Evolutionary conservation across 2,113 vertebrate species (phyloP), one percentile per base, ranked within the genome.

Genomic region (Albula glossodonta): DNA sequence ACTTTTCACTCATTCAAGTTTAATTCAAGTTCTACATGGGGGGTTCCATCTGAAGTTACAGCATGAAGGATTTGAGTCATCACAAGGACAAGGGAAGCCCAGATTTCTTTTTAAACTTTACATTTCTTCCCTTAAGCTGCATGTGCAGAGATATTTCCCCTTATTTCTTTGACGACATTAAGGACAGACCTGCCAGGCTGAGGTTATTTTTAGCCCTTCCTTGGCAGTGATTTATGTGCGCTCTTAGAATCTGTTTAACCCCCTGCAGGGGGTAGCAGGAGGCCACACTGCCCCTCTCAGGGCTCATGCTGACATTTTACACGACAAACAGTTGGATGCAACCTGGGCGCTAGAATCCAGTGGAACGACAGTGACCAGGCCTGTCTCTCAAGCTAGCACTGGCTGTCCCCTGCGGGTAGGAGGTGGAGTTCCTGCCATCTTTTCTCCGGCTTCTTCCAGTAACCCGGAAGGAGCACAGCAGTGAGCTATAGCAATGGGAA

Each of bases 161-260:
- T 25, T 25, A 52, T 57, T 57, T n/a, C 11, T 31, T 22, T 53
- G 66, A 81, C 83, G 57, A 51, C 52, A 25, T 19, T 51, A 81
- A 82, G 80, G 56, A 66, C 51, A 77, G 80, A n/a, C 25, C 79
- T 78, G 87, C 56, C 83, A 87, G 79, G 66, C 53, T 3, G 19
- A 5, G 60, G 48, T 51, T 82, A 85, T 87, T 87, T 87, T 85
- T 87, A 87, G 87, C 31, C 66, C 31, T 12, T 77, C n/a, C 51
- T 82, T 25, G 80, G 80, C 80, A 70, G 70, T 85, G 87, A 87
- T 87, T 80, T 85, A 87, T 85, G 83, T 63, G 87, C 12, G 83
- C 70, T 12, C 66, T 87, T 82, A 87, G 31, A 82, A 77, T 13
- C 66, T 49, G 83, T 85, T 41, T 87, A 87, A 85, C 87, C 87